phyloP scores from a whole-genome alignment of 1,140 invertebrate species.

The Drosophila lini region DNA sequence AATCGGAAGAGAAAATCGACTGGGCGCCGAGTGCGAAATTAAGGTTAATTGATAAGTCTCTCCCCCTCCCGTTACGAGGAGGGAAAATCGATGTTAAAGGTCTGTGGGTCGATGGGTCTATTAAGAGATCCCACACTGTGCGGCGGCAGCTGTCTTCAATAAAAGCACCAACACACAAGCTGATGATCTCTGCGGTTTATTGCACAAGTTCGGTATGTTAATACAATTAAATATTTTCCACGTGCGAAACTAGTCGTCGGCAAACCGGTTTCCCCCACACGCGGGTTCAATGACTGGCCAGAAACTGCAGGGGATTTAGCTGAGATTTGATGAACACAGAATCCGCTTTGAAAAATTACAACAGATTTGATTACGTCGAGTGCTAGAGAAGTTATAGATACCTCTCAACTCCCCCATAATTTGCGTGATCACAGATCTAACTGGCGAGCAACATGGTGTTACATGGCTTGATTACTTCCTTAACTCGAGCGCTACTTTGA shows the following conservation, averaged over 20 bases:
- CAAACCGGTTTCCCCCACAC: conserved; percentile 32
- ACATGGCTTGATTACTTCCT: conserved; percentile 19
- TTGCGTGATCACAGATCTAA: neutral
- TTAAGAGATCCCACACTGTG: conserved; percentile 16
- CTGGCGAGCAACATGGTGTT: conserved; percentile 13
- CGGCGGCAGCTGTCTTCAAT: neutral
- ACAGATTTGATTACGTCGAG: neutral
- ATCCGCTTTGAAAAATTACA: neutral
- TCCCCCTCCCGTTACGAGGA: neutral
- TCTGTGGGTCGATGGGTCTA: conserved; percentile 26
- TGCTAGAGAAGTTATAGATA: no score
- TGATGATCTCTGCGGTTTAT: conserved; percentile 19
- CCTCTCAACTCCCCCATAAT: neutral
- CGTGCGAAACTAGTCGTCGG: conserved; percentile 27
- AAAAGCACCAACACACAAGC: conserved; percentile 1
- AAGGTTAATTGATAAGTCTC: conserved; percentile 63
- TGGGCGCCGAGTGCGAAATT: conserved; percentile 63
- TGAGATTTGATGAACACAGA: conserved; percentile 1
- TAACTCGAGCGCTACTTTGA: neutral
- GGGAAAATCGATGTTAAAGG: conserved; percentile 29
- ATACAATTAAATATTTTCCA: conserved; percentile 16
- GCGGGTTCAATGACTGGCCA: conserved; percentile 34
- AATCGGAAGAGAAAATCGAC: conserved; percentile 29
- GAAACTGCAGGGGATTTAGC: conserved; percentile 14
- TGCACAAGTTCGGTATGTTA: conserved; percentile 29